A percentile compares a stretch with the other conserved stretches of the same genome.
These are phyloP conservation scores for cat (Felis catus) DNA, from an alignment of 2,113 vertebrate species.

Conservation along the genomic window F.catus_Fca126_mat1.0 CM031417.1:77677501-77678000, in stretches of 20 bases:
- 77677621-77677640: not conserved
- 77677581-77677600: not conserved
- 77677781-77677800: not conserved
- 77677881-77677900: not conserved
- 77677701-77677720: not conserved
- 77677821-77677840: not conserved
- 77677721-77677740: slow-evolving; percentile 17
- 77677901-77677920: not conserved
- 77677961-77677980: not conserved
- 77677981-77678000: not conserved
- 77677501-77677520: not conserved
- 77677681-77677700: not conserved
- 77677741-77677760: not conserved
- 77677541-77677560: not conserved
- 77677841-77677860: not conserved
- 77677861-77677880: not conserved
- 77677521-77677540: not conserved
- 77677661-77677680: not conserved
- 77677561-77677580: not conserved
- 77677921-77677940: not conserved
- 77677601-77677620: not conserved
- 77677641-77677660: not conserved
- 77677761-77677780: not conserved
- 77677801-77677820: not conserved
- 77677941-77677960: not conserved